phyloP scores from a whole-genome alignment of 2,888 invertebrate species.

The Thereva nobilitata region DNA sequence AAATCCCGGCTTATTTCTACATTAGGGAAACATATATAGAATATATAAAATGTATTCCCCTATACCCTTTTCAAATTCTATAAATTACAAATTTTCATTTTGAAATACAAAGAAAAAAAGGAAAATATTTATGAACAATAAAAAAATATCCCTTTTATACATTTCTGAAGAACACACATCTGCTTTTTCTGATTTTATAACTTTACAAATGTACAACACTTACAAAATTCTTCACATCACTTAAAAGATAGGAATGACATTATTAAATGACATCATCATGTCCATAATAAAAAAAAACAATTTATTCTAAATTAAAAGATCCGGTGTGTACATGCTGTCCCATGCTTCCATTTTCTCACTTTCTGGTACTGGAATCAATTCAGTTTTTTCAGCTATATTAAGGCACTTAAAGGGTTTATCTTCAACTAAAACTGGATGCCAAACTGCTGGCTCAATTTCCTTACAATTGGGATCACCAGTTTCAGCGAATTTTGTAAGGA shows the following conservation, averaged over 20 bases:
- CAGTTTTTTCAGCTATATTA: conserved; percentile 50
- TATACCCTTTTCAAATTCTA: too few relatives aligned
- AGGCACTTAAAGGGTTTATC: conserved; percentile 46
- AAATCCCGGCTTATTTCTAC: too few relatives aligned
- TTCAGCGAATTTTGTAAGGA: conserved; percentile 54
- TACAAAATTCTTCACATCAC: too few relatives aligned
- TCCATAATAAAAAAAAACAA: not conserved
- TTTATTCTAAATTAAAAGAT: not conserved
- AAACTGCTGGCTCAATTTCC: conserved; percentile 23
- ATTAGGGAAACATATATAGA: too few relatives aligned
- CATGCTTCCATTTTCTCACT: conserved; percentile 50
- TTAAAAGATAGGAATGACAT: too few relatives aligned
- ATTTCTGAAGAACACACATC: not conserved
- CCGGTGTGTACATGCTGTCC: conserved; percentile 49
- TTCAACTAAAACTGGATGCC: conserved; percentile 33
- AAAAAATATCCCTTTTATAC: not conserved
- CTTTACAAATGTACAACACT: not conserved
- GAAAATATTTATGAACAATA: not conserved
- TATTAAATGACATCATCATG: too few relatives aligned
- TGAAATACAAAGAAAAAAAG: too few relatives aligned
- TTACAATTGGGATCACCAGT: conserved; percentile 49
- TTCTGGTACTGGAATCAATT: conserved; percentile 50
- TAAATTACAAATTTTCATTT: too few relatives aligned
- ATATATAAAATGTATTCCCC: too few relatives aligned
- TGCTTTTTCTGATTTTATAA: not conserved